Percentiles rank a stretch among this genome's conserved stretches.
Evolutionary conservation across 2,888 invertebrate genomes (phyloP).

Genomic region (Chrysolina oricalcia): DNA sequence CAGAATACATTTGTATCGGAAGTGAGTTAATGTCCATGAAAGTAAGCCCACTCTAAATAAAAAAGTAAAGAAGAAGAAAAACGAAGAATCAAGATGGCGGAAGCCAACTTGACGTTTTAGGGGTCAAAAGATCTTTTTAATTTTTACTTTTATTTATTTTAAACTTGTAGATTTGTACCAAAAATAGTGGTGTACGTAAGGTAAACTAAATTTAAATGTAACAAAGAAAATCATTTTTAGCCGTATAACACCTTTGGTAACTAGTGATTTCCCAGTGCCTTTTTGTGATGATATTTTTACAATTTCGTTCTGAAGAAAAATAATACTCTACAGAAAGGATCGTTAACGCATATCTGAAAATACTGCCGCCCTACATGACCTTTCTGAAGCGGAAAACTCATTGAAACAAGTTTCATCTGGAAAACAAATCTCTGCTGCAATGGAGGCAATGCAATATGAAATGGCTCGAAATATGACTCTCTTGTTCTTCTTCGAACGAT

Average conservation of each 20-base stretch:
- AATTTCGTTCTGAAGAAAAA: neutral
- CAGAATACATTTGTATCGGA: no score
- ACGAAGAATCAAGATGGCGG: conserved; percentile 68
- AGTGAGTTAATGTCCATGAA: no score
- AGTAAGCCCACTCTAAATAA: neutral
- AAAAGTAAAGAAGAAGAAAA: neutral
- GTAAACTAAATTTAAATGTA: conserved; percentile 19
- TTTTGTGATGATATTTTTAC: conserved; percentile 1
- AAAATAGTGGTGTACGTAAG: conserved; percentile 1
- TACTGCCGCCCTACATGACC: neutral
- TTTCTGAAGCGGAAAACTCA: neutral
- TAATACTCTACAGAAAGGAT: neutral
- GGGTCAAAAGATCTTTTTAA: conserved; percentile 59
- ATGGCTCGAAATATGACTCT: conserved; percentile 95
- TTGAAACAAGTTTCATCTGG: neutral
- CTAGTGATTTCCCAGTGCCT: neutral
- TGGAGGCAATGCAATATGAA: conserved; percentile 97
- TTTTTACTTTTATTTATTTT: conserved; percentile 54
- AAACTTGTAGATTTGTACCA: conserved; percentile 12
- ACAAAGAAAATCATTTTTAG: neutral
- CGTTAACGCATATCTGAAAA: neutral
- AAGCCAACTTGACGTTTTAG: conserved; percentile 69
- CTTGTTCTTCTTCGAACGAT: conserved; percentile 97
- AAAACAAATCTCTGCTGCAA: conserved; percentile 64
- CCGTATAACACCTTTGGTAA: neutral